Percentiles rank a stretch among this genome's conserved stretches.
phyloP scores from a whole-genome alignment of 2,113 vertebrate genomes.

The Limnothrissa miodon region DNA sequence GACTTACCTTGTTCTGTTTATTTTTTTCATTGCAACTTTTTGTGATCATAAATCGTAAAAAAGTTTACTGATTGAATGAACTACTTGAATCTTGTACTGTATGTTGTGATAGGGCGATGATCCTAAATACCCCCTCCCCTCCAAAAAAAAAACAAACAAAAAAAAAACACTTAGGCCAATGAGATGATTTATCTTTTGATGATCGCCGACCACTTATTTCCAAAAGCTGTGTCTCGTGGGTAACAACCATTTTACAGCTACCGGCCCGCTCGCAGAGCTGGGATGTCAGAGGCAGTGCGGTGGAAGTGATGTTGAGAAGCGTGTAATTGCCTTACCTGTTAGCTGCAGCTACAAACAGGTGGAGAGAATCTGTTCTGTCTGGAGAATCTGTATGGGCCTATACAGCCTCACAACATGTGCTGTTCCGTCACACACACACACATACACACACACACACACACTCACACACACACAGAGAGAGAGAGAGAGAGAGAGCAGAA shows the following conservation, averaged over 20 bases:
- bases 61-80: too few species aligned
- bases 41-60: too few species aligned
- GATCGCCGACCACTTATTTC: constrained; percentile 32
- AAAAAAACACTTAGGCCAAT: neutral
- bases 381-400: too few species aligned
- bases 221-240: constrained; percentile 1
- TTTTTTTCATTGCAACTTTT: too few species aligned
- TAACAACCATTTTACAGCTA: constrained; percentile 36
- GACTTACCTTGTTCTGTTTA: too few species aligned
- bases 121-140: too few species aligned
- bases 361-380: constrained; percentile 29
- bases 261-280: constrained; percentile 30
- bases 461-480: neutral
- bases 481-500: constrained; percentile 8
- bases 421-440: neutral
- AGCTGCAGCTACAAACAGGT: constrained; percentile 21
- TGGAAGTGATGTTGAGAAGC: constrained; percentile 25
- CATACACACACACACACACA: constrained; percentile 34
- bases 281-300: constrained; percentile 25
- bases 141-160: too few species aligned
- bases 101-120: too few species aligned
- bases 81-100: too few species aligned
- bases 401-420: neutral
- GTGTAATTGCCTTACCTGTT: constrained; percentile 40
- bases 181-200: constrained; percentile 28